These are phyloP conservation scores for Catagonus wagneri DNA, from an alignment of 2,113 vertebrate genomes.

Conservation along the genomic window DNA sequence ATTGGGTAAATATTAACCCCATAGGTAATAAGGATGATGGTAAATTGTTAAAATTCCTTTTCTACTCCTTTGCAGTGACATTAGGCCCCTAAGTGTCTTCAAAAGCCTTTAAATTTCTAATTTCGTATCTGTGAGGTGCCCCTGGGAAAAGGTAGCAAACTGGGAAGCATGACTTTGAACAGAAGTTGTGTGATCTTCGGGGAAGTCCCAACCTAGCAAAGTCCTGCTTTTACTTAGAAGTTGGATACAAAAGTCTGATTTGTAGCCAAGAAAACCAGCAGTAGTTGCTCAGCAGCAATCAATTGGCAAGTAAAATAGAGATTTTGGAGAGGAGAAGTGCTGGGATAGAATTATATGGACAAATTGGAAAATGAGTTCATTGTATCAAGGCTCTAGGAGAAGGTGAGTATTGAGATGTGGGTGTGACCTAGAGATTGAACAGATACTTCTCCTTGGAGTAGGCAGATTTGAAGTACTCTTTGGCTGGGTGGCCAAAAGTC, in stretches of 20 bases:
- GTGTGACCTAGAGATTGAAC: background rate
- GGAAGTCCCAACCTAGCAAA: constrained; percentile 4
- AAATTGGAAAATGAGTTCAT: background rate
- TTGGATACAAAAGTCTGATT: background rate
- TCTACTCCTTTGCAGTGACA: background rate
- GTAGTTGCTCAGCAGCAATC: background rate
- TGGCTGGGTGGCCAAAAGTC: background rate
- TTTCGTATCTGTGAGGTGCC: constrained; percentile 1
- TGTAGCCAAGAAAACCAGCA: constrained; percentile 52
- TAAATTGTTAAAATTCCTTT: constrained; percentile 24
- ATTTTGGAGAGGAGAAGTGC: background rate
- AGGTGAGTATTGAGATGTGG: background rate
- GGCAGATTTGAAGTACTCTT: background rate
- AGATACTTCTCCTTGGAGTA: background rate
- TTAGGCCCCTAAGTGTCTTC: background rate
- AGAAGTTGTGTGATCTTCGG: background rate
- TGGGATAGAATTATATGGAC: background rate
- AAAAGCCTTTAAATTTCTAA: background rate
- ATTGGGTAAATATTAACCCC: constrained; percentile 21
- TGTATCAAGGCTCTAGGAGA: background rate
- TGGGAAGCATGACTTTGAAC: constrained; percentile 13
- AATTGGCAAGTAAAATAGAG: background rate
- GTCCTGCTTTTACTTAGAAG: background rate
- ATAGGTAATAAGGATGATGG: background rate
- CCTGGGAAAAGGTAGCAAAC: background rate